Evolutionary conservation across 2,113 vertebrate genomes (phyloP).

Genomic region (Gobius niger): DNA sequence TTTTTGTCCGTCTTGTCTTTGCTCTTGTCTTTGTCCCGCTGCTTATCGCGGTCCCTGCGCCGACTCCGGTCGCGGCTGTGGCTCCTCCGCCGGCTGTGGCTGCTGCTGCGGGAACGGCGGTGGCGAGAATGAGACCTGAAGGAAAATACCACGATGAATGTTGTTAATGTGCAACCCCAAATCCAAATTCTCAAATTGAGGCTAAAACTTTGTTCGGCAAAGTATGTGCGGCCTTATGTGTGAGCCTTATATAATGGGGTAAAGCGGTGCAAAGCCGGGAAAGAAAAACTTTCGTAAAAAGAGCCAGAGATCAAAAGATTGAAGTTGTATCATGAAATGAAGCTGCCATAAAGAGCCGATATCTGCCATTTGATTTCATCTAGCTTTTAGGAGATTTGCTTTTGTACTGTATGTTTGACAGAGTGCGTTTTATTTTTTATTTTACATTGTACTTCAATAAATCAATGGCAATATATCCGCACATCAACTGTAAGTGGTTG

Average conservation of each 20-base stretch:
- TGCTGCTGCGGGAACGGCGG: conserved; percentile 81
- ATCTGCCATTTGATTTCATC: background rate
- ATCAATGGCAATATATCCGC: conserved; percentile 8
- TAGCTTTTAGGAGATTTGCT: background rate
- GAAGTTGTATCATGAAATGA: background rate
- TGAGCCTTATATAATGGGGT: no score
- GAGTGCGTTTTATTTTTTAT: background rate
- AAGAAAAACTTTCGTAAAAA: no score
- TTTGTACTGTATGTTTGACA: background rate
- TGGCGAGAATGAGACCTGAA: conserved; percentile 84
- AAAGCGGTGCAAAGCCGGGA: no score
- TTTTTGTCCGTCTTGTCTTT: conserved; percentile 64
- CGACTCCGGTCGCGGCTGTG: conserved; percentile 74
- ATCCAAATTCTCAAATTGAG: background rate
- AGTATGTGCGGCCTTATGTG: no score
- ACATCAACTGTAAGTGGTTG: conserved; percentile 9
- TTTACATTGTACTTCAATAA: background rate
- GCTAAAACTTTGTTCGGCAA: no score
- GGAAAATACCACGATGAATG: background rate
- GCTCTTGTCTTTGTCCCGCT: conserved; percentile 67
- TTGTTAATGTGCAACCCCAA: background rate
- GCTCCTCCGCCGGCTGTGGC: conserved; percentile 59
- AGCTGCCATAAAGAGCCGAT: background rate
- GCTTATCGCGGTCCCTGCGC: conserved; percentile 81
- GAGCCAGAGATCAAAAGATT: no score